Base-by-base conservation (phyloP, 2,888 invertebrate species). In the Mesorhabditis spiculigera region DNA sequence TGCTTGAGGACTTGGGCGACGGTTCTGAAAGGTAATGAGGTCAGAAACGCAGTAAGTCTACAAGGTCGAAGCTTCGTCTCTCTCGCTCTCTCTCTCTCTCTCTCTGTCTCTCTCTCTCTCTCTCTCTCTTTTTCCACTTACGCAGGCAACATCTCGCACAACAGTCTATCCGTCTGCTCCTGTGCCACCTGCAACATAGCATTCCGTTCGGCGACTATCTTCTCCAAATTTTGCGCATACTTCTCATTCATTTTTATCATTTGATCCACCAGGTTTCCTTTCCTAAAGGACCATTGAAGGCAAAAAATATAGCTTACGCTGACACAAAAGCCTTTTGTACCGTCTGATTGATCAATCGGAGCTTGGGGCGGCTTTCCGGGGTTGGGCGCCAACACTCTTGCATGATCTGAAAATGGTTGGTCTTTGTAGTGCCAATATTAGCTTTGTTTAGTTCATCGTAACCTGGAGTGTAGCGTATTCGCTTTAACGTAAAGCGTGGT, bases 231-330 rank as follows among this genome's bases (percentile, higher is more conserved):
- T 45, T 75, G 71, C 4, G 85, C 85, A 68, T 84, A 81, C 62
- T 78, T 78, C 42, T 81, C 79, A 72, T 79, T 85, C 81, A 85
- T 81, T 42, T 75, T 71, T 43, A 86, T 75, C 85, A 85, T 85
- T 68, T 85, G 85, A 68, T 85, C 85, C 6, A 85, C 81, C 66
- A 85, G 68, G 63, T 85, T 84, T 43, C 85, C 85, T 68, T 81
- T 75, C 45, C 78, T 78, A 43, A 70, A 77, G 61, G 50, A 45
- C 8, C n/a, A 63, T 8, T n/a, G 6, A n/a, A 8, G 41, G 16
- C 16, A 16, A n/a, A 28, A 63, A 8, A 16, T 63, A 63, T 13
- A 63, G 16, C 66, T 62, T 44, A 73, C 73, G 70, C 63, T 42
- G 66, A 58, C 16, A 67, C 66, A 63, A 68, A 74, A 2, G 72